Base-by-base conservation (phyloP, 2,113 vertebrate genomes). In the Gambusia holbrooki region DNA sequence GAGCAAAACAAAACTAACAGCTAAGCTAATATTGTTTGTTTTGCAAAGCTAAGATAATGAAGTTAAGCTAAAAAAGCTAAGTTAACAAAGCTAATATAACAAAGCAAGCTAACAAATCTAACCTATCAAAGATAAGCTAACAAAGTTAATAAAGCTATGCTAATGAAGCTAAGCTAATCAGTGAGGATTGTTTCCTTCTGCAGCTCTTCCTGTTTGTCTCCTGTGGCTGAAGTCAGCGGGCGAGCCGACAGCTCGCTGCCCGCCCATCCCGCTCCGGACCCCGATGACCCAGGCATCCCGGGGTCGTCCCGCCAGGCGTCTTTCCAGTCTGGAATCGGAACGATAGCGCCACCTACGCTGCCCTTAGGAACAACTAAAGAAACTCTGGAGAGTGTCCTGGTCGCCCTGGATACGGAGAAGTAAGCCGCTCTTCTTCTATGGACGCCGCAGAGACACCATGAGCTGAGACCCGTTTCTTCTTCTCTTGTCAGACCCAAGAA, bases 341-440 rank as follows among this genome's bases (percentile, higher is more conserved):
- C 80, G 73, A 1, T 89, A 78, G 27, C 79, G 76, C 28, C 73
- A 3, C 68, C 76, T 10, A 28, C 74, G 0, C 3, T 92, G 29
- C 62, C 29, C 42, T 92, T 89, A 73, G 96, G 96, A 80, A 92
- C 95, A 5, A 93, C 96, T 3, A 96, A 96, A 92, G 98, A 99
- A 85, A 98, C 97, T 54, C 86, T 99, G 85, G 97, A 99, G 88
- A 98, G 96, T 62, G 96, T 98, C 28, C 95, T 99, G 54, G 90
- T 97, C 11, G 97, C 98, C 48, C 93, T 99, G 35, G 97, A 99
- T 92, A 96, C 96, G 0, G 98, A 99, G 88, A 99, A 98, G 98
- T 99, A 94, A 94, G 96, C 67, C 7, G 0, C 11, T 15, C 65
- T 10, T 32, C 9, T 63, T 32, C 69, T 68, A 28, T 17, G 2